Evolutionary conservation across 2,888 invertebrate genomes (phyloP), one percentile per base, ranked within the genome.

Genomic region (Drosophila rubida): DNA sequence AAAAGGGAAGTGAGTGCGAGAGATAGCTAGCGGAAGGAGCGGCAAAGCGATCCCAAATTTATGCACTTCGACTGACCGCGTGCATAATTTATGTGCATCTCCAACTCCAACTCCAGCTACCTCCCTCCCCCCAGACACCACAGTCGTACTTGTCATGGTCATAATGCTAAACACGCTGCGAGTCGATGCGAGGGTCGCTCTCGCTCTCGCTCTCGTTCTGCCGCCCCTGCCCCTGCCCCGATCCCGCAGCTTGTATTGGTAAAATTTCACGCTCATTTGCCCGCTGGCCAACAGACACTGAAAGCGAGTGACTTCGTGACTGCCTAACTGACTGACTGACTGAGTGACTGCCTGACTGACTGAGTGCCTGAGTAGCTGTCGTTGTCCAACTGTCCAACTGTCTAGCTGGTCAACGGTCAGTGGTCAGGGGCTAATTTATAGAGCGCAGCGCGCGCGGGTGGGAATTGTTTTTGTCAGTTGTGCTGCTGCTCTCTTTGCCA

Each of bases 221-320:
- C 9, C 27, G 27, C 11, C n/a, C 42, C n/a, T n/a, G n/a, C 63
- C 65, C 80, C 45, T 42, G 32, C 9, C 14, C 7, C 23, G 4
- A 37, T 30, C 23, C 80, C 54, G 50, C 64, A 75, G 84, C 80
- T 78, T 83, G 82, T 88, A 88, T 88, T 86, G 87, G 73, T 63
- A 86, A 81, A 85, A 87, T 87, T 88, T 87, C 89, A 87, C 86
- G 87, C 70, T 87, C 80, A 76, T 88, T 83, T 87, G 78, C 60
- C 66, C 69, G 80, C 69, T 71, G 72, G 67, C 69, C 69, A 74
- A 73, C 57, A 67, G 60, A 42, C 45, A 42, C 45, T 14, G 23
- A 39, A 6, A 13, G 58, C 25, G 7, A 25, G 25, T 25, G 25
- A 25, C 5, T 25, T 5, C 6, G 1, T 25, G 25, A 25, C 5